Conservation (phyloP, 2,797 vertebrate genomes). For the Calcarius lapponicus region DNA sequence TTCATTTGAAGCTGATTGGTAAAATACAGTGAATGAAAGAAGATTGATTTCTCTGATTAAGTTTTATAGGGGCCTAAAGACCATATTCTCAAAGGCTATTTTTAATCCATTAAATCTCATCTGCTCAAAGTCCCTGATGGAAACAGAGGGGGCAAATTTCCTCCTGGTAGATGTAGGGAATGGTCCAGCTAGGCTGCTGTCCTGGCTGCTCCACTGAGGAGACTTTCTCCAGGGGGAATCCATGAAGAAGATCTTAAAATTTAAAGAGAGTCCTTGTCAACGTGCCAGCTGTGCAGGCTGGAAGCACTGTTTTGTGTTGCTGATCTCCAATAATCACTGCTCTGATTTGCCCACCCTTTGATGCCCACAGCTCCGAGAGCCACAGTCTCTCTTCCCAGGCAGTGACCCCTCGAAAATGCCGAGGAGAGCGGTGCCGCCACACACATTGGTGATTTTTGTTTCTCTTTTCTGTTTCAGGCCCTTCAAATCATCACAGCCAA, state of each 20-base stretch:
- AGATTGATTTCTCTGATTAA: not conserved
- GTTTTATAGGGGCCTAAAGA: not conserved
- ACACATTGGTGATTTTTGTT: not conserved
- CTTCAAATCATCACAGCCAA: slow-evolving; percentile 95
- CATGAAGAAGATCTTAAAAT: not conserved
- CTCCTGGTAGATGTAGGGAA: not conserved
- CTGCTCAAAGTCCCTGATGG: not conserved
- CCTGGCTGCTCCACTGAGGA: not conserved
- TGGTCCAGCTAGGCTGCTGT: not conserved
- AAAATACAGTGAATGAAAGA: not conserved
- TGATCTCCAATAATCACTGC: not conserved
- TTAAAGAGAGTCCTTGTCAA: not conserved
- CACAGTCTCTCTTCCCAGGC: not conserved
- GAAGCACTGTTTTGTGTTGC: not conserved
- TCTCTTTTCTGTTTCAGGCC: slow-evolving; percentile 78
- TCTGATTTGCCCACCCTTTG: not conserved
- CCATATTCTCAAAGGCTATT: not conserved
- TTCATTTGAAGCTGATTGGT: slow-evolving; percentile 1
- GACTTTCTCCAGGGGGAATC: not conserved
- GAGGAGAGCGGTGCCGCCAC: not conserved
- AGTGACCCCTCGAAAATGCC: not conserved
- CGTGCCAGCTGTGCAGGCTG: not conserved
- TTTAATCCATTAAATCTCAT: not conserved
- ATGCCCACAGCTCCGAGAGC: not conserved
- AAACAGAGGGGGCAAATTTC: not conserved